Conservation (phyloP, 2,113 vertebrate genomes). For the Hoplias malabaricus region DNA sequence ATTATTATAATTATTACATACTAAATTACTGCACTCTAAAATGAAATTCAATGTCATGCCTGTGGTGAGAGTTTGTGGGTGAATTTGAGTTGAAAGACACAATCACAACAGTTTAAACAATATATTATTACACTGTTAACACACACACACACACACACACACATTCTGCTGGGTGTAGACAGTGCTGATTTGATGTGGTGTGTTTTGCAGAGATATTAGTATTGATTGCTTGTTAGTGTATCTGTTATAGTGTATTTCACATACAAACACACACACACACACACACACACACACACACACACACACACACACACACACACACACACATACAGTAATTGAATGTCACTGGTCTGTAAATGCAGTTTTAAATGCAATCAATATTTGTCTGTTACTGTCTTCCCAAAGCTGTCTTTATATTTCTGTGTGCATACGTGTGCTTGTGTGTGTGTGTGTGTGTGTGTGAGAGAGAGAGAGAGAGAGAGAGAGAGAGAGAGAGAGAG, state of each 20-base stretch:
- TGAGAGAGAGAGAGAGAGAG: not conserved
- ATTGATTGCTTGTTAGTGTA: not conserved
- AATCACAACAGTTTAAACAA: too few relatives aligned
- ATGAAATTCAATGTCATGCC: too few relatives aligned
- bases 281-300: slow-evolving; percentile 28
- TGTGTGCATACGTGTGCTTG: not conserved
- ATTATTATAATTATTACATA: too few relatives aligned
- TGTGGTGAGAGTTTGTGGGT: too few relatives aligned
- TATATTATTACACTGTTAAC: too few relatives aligned
- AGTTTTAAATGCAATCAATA: not conserved
- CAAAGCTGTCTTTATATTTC: too few relatives aligned
- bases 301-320: slow-evolving; percentile 21
- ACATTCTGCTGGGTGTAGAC: too few relatives aligned
- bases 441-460: not conserved
- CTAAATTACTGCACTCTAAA: too few relatives aligned
- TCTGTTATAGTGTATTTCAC: slow-evolving; percentile 1
- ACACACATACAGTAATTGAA: not conserved
- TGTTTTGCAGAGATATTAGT: not conserved
- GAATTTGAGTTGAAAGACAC: too few relatives aligned
- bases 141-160: not conserved
- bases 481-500: slow-evolving; percentile 14
- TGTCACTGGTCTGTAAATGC: not conserved
- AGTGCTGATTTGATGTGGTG: too few relatives aligned
- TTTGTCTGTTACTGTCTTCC: not conserved
- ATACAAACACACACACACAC: slow-evolving; percentile 17